Conservation (phyloP, 2,113 vertebrate species). For the Heterotis niloticus region DNA sequence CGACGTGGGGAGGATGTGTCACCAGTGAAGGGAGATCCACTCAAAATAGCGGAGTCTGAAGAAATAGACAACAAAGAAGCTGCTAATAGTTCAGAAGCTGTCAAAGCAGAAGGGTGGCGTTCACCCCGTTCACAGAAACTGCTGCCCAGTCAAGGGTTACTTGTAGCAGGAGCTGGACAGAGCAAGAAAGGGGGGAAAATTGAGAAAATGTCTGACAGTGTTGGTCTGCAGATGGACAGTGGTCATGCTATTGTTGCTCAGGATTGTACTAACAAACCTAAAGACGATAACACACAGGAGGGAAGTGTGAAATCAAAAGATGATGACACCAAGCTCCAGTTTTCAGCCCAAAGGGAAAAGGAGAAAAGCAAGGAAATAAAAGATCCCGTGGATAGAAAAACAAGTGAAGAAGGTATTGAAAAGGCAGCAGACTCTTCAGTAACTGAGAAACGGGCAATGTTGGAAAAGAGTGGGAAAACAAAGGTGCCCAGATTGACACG, state of each 20-base stretch:
- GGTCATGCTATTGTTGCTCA: slow-evolving; percentile 45
- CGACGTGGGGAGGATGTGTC: slow-evolving; percentile 71
- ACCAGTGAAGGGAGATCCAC: slow-evolving; percentile 64
- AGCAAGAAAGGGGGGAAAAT: slow-evolving; percentile 75
- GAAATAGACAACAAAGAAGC: slow-evolving; percentile 77
- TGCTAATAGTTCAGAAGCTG: slow-evolving; percentile 63
- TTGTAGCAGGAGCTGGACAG: slow-evolving; percentile 47
- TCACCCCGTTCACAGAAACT: slow-evolving; percentile 64
- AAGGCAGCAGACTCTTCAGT: slow-evolving; percentile 37
- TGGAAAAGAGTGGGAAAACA: slow-evolving; percentile 70
- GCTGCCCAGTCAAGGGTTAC: slow-evolving; percentile 50
- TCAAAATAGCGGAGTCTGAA: slow-evolving; percentile 67
- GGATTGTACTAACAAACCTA: slow-evolving; percentile 43
- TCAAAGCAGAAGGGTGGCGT: slow-evolving; percentile 62
- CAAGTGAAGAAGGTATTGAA: slow-evolving; percentile 47
- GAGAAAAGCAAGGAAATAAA: slow-evolving; percentile 52
- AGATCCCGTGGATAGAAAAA: slow-evolving; percentile 47
- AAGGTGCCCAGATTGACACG: slow-evolving; percentile 73
- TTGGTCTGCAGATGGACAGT: slow-evolving; percentile 57
- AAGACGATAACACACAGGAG: slow-evolving; percentile 46
- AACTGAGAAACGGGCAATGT: slow-evolving; percentile 63
- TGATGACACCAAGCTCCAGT: slow-evolving; percentile 45
- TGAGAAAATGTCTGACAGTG: slow-evolving; percentile 58
- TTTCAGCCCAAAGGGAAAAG: slow-evolving; percentile 24
- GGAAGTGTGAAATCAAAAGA: slow-evolving; percentile 61